Base-by-base conservation (phyloP, 2,113 vertebrate genomes). In the Bombycilla garrulus region DNA sequence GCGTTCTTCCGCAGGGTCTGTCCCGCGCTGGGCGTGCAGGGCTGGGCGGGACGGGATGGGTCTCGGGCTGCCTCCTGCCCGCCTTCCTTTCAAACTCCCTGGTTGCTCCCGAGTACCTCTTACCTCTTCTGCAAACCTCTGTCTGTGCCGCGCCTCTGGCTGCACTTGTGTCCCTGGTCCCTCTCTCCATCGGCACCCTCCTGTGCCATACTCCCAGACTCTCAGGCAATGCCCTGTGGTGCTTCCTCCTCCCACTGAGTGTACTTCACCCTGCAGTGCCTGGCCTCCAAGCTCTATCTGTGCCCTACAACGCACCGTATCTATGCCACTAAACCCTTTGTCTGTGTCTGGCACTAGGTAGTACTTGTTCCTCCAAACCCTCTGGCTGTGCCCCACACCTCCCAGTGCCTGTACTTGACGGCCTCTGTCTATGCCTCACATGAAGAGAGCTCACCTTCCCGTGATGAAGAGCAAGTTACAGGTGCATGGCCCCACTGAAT, bases 231-330 rank as follows among this genome's bases (percentile, higher is more conserved):
- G 14, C 11, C 33, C 31, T 25, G 0, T 28, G 6, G 21, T n/a
- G 6, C 22, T 28, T 48, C 11, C 15, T 38, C 3, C 31, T 25
- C 31, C 13, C 11, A 2, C 38, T 5, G 44, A 22, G 10, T 9
- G 50, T 35, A 28, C 23, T 69, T n/a, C 9, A 10, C 25, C 12
- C 38, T 7, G 6, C 5, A 1, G 47, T 26, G 40, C 53, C 29
- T 10, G 23, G 12, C 17, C 62, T 21, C 15, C 35, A 14, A 4
- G 17, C 33, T 24, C 50, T 38, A 13, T 56, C 36, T 20, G 2
- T 40, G 42, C 26, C 7, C 18, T 10, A 1, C 24, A 0, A 33
- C 8, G 15, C 36, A 0, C 23, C 1, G 9, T 26, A 9, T 40
- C 66, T 33, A 1, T 31, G 36, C n/a, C 26, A 20, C 19, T 31